Conservation (phyloP, 2,113 vertebrate species). For the Mormyrus iriodes region DNA sequence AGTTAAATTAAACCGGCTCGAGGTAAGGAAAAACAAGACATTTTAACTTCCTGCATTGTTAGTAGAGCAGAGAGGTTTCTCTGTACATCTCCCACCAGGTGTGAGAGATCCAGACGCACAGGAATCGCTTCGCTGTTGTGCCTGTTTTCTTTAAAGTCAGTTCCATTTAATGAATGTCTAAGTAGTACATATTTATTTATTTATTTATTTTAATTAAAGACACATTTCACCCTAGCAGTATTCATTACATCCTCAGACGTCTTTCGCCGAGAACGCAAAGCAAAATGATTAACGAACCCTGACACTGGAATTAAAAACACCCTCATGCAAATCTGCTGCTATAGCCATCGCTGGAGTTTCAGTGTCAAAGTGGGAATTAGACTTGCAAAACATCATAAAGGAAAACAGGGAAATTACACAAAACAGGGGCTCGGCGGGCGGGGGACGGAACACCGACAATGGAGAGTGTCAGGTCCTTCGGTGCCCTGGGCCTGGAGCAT, state of each 20-base stretch:
- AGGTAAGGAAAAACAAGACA: neutral
- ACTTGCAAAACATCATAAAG: slow-evolving; percentile 53
- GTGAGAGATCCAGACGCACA: slow-evolving; percentile 36
- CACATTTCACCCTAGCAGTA: slow-evolving; percentile 38
- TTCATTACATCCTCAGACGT: slow-evolving; percentile 33
- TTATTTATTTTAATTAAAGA: slow-evolving; percentile 31
- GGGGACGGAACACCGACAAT: slow-evolving; percentile 36
- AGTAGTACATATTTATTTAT: neutral
- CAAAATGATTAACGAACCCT: slow-evolving; percentile 53
- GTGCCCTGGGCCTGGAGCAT: neutral
- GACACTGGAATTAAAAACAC: slow-evolving; percentile 52
- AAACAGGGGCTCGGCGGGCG: slow-evolving; percentile 41
- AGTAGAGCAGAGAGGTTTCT: neutral
- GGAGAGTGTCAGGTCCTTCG: slow-evolving; percentile 27
- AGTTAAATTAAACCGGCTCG: neutral
- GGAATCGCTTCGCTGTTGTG: slow-evolving; percentile 35
- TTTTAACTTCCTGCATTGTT: neutral
- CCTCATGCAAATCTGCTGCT: slow-evolving; percentile 46
- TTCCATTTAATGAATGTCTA: slow-evolving; percentile 36
- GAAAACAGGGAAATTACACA: slow-evolving; percentile 47
- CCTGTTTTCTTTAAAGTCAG: slow-evolving; percentile 35
- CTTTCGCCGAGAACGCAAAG: slow-evolving; percentile 31
- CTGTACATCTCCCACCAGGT: neutral
- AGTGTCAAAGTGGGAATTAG: slow-evolving; percentile 51
- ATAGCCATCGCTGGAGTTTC: slow-evolving; percentile 41